Evolutionary conservation across 2,797 vertebrate genomes (phyloP).

Genomic region (Danio choprae): DNA sequence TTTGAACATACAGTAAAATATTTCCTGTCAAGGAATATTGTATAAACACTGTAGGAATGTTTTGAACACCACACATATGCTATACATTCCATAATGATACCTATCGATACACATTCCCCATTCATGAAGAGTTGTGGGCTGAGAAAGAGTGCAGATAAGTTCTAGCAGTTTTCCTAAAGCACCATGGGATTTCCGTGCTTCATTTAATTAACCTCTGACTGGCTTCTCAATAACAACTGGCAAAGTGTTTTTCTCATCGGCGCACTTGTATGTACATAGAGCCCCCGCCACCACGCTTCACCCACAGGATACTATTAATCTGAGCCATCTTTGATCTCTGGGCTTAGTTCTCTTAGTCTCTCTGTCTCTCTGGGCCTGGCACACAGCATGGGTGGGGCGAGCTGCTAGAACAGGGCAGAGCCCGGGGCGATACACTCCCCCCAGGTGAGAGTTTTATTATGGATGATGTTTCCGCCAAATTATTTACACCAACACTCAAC

Average conservation of each 20-base stretch:
- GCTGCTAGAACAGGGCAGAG: conserved; percentile 60
- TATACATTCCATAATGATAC: neutral
- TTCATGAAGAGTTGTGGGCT: conserved; percentile 8
- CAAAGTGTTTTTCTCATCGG: conserved; percentile 49
- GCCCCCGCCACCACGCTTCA: conserved; percentile 40
- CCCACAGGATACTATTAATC: conserved; percentile 70
- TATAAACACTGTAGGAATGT: neutral
- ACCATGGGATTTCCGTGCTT: conserved; percentile 52
- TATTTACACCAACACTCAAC: conserved; percentile 76
- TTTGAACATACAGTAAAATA: no score
- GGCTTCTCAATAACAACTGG: conserved; percentile 59
- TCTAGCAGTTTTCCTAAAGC: conserved; percentile 37
- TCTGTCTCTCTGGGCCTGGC: conserved; percentile 48
- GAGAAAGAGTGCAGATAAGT: conserved; percentile 7
- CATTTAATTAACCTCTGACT: conserved; percentile 64
- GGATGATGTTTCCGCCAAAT: conserved; percentile 85
- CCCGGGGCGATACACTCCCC: conserved; percentile 83
- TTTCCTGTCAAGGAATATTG: neutral
- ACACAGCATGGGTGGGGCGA: conserved; percentile 46
- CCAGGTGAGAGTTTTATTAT: conserved; percentile 85
- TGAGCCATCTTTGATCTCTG: conserved; percentile 69
- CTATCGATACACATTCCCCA: conserved; percentile 4
- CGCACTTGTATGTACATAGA: conserved; percentile 42
- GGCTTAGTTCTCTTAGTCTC: conserved; percentile 68
- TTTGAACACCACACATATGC: neutral